phyloP scores from a whole-genome alignment of 2,888 invertebrate species.

The Acleris emargana region DNA sequence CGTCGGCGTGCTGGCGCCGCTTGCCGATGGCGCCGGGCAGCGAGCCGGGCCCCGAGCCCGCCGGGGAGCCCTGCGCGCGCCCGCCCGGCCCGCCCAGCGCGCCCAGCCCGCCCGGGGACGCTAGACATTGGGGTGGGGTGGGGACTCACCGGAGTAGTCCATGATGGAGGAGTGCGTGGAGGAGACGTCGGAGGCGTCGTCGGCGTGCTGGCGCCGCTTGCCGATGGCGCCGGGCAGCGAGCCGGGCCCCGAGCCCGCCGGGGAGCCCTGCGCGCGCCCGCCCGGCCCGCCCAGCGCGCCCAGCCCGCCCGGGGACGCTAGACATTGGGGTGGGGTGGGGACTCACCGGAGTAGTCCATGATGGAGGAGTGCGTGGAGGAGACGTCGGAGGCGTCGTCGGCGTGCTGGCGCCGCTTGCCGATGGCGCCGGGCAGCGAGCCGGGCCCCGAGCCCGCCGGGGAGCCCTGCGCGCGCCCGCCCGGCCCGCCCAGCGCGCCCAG shows the following conservation, averaged over 20 bases:
- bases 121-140: no score
- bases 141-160: constrained; percentile 90
- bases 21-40: constrained; percentile 93
- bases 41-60: constrained; percentile 89
- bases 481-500: no score
- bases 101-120: constrained; percentile 93
- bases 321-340: no score
- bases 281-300: no score
- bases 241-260: constrained; percentile 89
- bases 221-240: constrained; percentile 93
- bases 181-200: constrained; percentile 94
- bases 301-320: constrained; percentile 93
- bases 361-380: constrained; percentile 93
- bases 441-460: constrained; percentile 89
- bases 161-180: constrained; percentile 93
- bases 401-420: constrained; percentile 88
- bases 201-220: constrained; percentile 87
- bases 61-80: constrained; percentile 91
- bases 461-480: constrained; percentile 91
- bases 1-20: constrained; percentile 89
- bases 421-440: constrained; percentile 93
- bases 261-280: constrained; percentile 92
- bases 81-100: no score
- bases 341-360: constrained; percentile 92
- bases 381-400: constrained; percentile 94